A percentile compares a stretch with the other conserved stretches of the same genome.
Evolutionary conservation across 2,113 vertebrate genomes (phyloP).

Genomic region (Sciurus niger): DNA sequence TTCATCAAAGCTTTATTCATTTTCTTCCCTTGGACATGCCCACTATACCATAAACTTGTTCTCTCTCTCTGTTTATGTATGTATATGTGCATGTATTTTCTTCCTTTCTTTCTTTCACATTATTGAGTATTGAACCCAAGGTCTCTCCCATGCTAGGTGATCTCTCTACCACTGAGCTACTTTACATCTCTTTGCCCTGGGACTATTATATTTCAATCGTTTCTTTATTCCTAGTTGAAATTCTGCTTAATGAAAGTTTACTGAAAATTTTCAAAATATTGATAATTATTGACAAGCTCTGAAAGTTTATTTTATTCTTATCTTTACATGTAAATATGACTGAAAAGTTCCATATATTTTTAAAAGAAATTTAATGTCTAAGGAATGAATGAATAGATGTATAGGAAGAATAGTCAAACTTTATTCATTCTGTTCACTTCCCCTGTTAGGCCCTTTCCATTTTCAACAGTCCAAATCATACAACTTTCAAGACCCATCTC

Average conservation of each 20-base stretch:
- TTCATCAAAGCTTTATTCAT: background rate
- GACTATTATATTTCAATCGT: background rate
- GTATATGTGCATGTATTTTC: no score
- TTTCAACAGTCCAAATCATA: background rate
- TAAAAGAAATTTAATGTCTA: background rate
- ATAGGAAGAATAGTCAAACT: background rate
- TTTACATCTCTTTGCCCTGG: no score
- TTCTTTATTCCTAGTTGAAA: slow-evolving; percentile 8
- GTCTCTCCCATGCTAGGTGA: no score
- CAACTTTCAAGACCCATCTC: background rate
- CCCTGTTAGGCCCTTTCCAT: background rate
- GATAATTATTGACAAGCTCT: background rate
- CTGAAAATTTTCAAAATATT: background rate
- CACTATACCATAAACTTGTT: background rate
- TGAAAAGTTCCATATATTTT: background rate
- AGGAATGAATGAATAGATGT: background rate
- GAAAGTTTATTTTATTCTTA: background rate
- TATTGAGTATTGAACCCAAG: no score
- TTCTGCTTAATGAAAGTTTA: background rate
- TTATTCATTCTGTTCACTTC: background rate
- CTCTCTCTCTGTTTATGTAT: no score
- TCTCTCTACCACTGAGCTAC: no score
- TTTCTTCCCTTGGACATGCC: background rate
- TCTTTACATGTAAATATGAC: background rate
- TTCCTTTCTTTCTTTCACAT: no score